Base-by-base conservation (phyloP, 2,888 invertebrate genomes). In the Hypolimnas misippus region DNA sequence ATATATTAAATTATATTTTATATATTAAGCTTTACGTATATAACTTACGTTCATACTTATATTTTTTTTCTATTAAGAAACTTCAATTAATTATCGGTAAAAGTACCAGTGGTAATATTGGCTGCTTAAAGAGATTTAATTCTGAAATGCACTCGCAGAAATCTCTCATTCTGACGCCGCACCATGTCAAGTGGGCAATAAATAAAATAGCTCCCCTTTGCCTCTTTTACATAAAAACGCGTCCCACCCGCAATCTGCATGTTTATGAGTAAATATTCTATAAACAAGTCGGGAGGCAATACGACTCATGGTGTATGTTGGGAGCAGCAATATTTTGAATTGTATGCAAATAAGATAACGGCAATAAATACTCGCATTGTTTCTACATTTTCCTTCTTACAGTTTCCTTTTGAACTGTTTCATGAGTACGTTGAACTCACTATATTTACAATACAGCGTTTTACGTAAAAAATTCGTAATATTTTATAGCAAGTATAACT, bases 181-280 rank as follows among this genome's bases (percentile, higher is more conserved):
- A 74, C 77, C 80, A 82, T 86, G 85, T 89, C 87, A 87, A 87
- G 89, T 87, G 86, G 84, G 88, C 81, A 89, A 91, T 92, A 91
- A 92, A 92, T 92, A 91, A 90, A 89, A 89, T 77, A 76, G 82
- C 82, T 86, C 84, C 91, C 89, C 87, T 84, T 84, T 82, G 81
- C 78, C 83, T 84, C 84, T 87, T 89, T 90, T 87, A 87, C 87
- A 90, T 89, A 91, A 91, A 91, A 91, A 90, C 85, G 83, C 86
- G 85, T 85, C 89, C 86, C 91, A 86, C 89, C 87, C 89, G 84
- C 91, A 91, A 91, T 91, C 91, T 92, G 87, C 92, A 91, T 91
- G 90, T 91, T 91, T 91, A 92, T 91, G 90, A 89, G 89, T 79
- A 86, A 86, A 89, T 88, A 90, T 91, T 91, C 89, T 91, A 91